Evolutionary conservation across 2,888 invertebrate species (phyloP), one percentile per base, ranked within the genome.

Genomic region (Pecten maximus): DNA sequence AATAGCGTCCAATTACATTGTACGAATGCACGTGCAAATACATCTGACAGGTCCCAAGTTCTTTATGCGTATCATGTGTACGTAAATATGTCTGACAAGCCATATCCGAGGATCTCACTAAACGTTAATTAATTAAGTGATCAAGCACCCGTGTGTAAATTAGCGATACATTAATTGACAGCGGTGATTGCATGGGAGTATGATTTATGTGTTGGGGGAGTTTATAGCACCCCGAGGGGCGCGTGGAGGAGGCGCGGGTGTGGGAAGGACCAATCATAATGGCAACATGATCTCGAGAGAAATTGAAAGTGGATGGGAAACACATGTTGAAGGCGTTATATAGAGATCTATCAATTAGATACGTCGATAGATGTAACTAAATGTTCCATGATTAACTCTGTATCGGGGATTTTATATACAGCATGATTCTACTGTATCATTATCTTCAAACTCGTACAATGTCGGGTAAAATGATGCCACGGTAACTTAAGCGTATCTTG

Each of bases 91-190:
- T 35, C 74, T 35, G 74, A 74, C 74, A 74, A 74, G 35, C 35
- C 74, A 28, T 23, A 74, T 74, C 74, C 12, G 28, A 8, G 35
- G 28, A 74, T 74, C 88, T 90, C 74, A 88, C 88, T 88, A n/a
- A 40, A 88, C n/a, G 88, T 35, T 88, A 86, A 88, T 90, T 90
- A 88, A 90, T 88, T 87, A 74, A 90, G 54, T 44, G 74, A 90
- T 90, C 88, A 86, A 39, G 60, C 88, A 88, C 88, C 44, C 88
- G 90, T 48, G 74, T 12, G 48, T 48, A 88, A 39, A 90, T 90
- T 88, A 40, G 88, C 48, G 35, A 88, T 48, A 88, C 28, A 88
- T 88, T 88, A 88, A 88, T 40, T 88, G 74, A 74, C 74, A 74
- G 74, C 28, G 28, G 35, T 23, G 74, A 74, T 74, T 74, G 16